Percentiles rank a stretch among this genome's conserved stretches.
Conservation (phyloP, 2,888 invertebrate genomes). For the Alentia gelatinosa region DNA sequence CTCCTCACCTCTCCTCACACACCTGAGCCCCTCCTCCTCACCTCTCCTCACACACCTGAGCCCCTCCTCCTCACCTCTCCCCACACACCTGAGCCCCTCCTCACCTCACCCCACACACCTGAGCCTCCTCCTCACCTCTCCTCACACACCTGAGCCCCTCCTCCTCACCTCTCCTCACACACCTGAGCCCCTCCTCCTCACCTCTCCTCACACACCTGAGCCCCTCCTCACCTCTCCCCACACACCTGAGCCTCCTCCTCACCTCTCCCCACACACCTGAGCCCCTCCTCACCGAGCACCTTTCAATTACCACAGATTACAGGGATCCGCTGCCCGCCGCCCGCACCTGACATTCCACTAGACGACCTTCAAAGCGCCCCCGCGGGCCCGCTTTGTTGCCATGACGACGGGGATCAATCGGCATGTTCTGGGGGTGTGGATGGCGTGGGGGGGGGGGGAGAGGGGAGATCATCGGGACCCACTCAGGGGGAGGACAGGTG, state of each 20-base stretch:
- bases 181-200: neutral
- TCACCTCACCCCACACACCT: neutral
- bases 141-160: neutral
- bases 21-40: neutral
- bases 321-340: conserved; percentile 27
- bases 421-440: neutral
- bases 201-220: neutral
- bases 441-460: neutral
- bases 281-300: neutral
- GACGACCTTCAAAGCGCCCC: neutral
- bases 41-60: neutral
- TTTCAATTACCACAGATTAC: conserved; percentile 34
- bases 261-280: neutral
- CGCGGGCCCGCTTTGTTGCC: neutral
- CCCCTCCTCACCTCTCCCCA: neutral
- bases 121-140: neutral
- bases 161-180: neutral
- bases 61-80: no score
- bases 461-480: neutral
- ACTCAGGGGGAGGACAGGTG: neutral
- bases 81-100: neutral
- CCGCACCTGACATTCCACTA: conserved; percentile 25
- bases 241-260: neutral
- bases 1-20: neutral
- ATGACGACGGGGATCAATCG: neutral